phyloP scores from a whole-genome alignment of 1,140 invertebrate genomes.

The Drosophila parabipectinata region DNA sequence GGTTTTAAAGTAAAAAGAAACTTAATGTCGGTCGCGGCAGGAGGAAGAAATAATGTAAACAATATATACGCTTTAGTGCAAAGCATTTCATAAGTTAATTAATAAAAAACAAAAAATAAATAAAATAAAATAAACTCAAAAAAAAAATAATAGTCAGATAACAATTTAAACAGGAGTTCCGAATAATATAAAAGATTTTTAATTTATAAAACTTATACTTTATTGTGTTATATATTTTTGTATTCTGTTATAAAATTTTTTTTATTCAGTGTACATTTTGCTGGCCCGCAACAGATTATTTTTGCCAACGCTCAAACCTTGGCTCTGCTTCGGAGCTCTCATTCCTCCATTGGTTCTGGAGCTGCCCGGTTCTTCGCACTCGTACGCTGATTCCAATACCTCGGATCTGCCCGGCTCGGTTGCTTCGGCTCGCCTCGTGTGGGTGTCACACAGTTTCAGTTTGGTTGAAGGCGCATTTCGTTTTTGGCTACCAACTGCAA shows the following conservation, averaged over 20 bases:
- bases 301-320: conserved; percentile 1
- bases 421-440: background rate
- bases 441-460: conserved; percentile 7
- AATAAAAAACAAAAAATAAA: too few species aligned
- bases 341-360: conserved; percentile 29
- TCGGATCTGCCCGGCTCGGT: background rate
- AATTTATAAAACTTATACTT: too few species aligned
- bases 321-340: conserved; percentile 26
- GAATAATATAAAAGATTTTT: too few species aligned
- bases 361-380: conserved; percentile 35
- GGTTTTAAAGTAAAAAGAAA: too few species aligned
- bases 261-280: background rate
- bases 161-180: too few species aligned
- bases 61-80: too few species aligned
- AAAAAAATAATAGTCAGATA: too few species aligned
- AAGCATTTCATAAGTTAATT: too few species aligned
- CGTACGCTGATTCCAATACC: conserved; percentile 5
- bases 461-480: background rate
- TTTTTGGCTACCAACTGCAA: background rate
- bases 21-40: too few species aligned
- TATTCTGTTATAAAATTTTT: background rate
- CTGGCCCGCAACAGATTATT: background rate
- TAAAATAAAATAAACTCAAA: too few species aligned
- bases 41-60: too few species aligned
- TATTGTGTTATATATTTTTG: background rate